These are phyloP conservation scores for Leucoptera coffeella DNA, from an alignment of 2,888 invertebrate species.

Conservation along the genomic window DNA sequence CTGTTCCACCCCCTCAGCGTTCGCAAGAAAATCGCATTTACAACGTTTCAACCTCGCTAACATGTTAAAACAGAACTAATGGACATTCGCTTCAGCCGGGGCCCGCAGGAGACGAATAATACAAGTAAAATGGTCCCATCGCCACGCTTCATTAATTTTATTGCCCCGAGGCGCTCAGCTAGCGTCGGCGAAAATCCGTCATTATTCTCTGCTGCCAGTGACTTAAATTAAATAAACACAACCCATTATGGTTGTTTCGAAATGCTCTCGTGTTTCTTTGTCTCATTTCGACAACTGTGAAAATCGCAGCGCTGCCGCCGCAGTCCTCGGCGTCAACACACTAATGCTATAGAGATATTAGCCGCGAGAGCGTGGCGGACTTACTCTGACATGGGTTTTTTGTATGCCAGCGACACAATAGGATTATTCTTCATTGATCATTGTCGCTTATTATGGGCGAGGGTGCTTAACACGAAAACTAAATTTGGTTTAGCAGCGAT, in stretches of 20 bases:
- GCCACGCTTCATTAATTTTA: constrained; percentile 54
- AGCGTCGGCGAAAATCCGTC: constrained; percentile 38
- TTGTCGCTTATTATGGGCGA: constrained; percentile 49
- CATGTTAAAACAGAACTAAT: constrained; percentile 56
- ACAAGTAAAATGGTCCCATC: constrained; percentile 55
- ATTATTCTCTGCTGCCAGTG: constrained; percentile 42
- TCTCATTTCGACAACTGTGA: constrained; percentile 40
- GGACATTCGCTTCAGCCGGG: constrained; percentile 52
- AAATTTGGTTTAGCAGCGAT: constrained; percentile 54
- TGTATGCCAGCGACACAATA: constrained; percentile 41
- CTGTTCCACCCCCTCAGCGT: constrained; percentile 44
- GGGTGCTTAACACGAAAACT: constrained; percentile 52
- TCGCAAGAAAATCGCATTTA: constrained; percentile 52
- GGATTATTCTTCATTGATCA: constrained; percentile 54
- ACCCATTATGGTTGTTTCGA: constrained; percentile 34
- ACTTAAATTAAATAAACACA: constrained; percentile 50
- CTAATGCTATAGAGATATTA: constrained; percentile 50
- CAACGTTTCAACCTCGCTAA: constrained; percentile 53
- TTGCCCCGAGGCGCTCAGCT: constrained; percentile 42
- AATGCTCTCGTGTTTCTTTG: constrained; percentile 31
- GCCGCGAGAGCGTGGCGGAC: constrained; percentile 41
- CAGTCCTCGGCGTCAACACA: constrained; percentile 10
- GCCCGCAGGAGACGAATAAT: constrained; percentile 52
- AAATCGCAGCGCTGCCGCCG: constrained; percentile 21
- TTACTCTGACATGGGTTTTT: constrained; percentile 48